Conservation (phyloP, 2,888 invertebrate species). For the Drosophila kambysellisi region DNA sequence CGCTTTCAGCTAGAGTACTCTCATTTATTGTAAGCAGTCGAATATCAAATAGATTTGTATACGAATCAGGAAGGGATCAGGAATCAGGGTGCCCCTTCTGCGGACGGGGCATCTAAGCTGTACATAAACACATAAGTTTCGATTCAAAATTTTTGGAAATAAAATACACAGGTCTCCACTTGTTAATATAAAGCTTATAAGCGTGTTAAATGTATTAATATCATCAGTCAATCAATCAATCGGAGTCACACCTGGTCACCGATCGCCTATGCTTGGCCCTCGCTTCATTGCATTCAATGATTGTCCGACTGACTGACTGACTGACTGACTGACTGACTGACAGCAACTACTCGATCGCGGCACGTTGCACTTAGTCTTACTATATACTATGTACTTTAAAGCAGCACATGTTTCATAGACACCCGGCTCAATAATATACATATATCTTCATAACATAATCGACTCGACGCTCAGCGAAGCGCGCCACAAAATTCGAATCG, state of each 20-base stretch:
- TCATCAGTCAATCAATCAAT: not conserved
- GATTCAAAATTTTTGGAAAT: not conserved
- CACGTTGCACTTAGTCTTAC: conserved; percentile 3
- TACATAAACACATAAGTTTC: too few species aligned
- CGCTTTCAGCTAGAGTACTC: not conserved
- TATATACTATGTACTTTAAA: not conserved
- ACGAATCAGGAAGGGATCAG: too few species aligned
- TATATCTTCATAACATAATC: conserved; percentile 28
- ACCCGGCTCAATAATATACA: not conserved
- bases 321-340: conserved; percentile 22
- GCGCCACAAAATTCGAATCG: conserved; percentile 38
- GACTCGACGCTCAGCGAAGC: conserved; percentile 59
- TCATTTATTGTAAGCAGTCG: not conserved
- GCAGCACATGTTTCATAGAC: conserved; percentile 29
- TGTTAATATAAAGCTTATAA: too few species aligned
- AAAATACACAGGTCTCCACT: not conserved
- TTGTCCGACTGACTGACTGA: conserved; percentile 17
- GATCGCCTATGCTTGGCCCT: not conserved
- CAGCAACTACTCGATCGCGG: conserved; percentile 45
- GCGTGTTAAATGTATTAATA: not conserved
- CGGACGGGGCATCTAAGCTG: too few species aligned
- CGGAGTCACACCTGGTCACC: not conserved
- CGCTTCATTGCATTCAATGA: not conserved
- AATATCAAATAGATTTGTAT: not conserved
- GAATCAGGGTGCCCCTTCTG: too few species aligned